These are phyloP conservation scores for Lophochroa leadbeateri DNA, from an alignment of 2,113 vertebrate species.

Conservation along the genomic window DNA sequence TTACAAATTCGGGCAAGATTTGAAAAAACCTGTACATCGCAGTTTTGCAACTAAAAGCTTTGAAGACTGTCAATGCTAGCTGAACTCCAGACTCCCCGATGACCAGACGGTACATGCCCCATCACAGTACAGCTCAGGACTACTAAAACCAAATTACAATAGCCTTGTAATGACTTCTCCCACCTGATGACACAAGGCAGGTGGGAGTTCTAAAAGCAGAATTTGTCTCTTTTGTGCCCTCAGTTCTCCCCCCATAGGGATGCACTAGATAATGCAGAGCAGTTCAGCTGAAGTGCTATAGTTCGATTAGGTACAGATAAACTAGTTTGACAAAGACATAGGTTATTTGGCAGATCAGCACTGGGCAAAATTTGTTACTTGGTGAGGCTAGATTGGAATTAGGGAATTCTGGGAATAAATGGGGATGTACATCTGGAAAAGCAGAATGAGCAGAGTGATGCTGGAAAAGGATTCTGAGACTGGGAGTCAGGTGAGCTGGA, in stretches of 20 bases:
- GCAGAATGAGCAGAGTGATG: fast-evolving
- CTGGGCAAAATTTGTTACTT: background rate
- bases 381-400: background rate
- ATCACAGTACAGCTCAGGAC: background rate
- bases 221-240: background rate
- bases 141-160: background rate
- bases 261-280: background rate
- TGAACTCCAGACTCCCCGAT: background rate
- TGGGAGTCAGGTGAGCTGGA: background rate
- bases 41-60: background rate
- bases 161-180: background rate
- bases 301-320: background rate
- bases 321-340: background rate
- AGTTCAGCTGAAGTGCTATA: background rate
- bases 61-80: background rate
- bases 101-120: fast-evolving
- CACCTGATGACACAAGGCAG: background rate
- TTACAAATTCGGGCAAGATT: background rate
- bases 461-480: background rate
- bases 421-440: background rate
- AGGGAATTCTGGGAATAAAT: background rate
- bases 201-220: background rate
- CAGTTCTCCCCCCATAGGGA: background rate
- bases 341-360: background rate
- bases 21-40: background rate